These are phyloP conservation scores for Acanthaster planci DNA, from an alignment of 35 echinoderm and acorn worm genomes.

Conservation along the genomic window DNA sequence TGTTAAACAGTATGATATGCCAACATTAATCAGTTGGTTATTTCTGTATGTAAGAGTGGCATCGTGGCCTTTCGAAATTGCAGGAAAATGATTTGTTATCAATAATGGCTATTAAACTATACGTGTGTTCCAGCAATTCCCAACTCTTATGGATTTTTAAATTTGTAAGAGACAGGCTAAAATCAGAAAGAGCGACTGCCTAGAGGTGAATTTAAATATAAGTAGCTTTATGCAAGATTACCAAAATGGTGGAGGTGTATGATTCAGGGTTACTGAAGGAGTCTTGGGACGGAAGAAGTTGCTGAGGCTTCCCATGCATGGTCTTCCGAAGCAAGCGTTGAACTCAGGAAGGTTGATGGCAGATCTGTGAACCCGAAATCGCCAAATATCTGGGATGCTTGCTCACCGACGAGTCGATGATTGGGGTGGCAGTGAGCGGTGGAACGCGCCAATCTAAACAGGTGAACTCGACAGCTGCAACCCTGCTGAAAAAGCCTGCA, in stretches of 20 bases:
- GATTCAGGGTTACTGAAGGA: neutral
- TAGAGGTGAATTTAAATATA: too few relatives aligned
- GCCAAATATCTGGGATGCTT: neutral
- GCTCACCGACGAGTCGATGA: neutral
- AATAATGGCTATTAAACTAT: neutral
- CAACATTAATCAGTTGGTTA: too few relatives aligned
- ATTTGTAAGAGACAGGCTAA: too few relatives aligned
- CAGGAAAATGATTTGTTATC: neutral
- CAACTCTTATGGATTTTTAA: too few relatives aligned
- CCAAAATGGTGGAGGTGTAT: too few relatives aligned
- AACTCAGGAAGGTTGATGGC: neutral
- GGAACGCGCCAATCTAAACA: conserved; percentile 4
- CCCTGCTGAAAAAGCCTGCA: neutral
- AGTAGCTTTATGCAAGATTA: too few relatives aligned
- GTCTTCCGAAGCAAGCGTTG: too few relatives aligned
- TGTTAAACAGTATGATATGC: conserved; percentile 12
- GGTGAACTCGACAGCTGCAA: conserved; percentile 11
- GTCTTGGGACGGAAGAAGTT: too few relatives aligned
- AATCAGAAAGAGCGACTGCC: too few relatives aligned
- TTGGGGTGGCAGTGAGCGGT: neutral
- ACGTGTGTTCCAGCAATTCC: too few relatives aligned
- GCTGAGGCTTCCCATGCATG: neutral
- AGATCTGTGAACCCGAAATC: neutral
- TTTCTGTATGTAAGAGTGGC: too few relatives aligned
- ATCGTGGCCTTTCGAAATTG: too few relatives aligned